Percentiles rank a stretch among this genome's conserved stretches.
Evolutionary conservation across 2,797 vertebrate species (phyloP).

Genomic region (Poeciliopsis infans): DNA sequence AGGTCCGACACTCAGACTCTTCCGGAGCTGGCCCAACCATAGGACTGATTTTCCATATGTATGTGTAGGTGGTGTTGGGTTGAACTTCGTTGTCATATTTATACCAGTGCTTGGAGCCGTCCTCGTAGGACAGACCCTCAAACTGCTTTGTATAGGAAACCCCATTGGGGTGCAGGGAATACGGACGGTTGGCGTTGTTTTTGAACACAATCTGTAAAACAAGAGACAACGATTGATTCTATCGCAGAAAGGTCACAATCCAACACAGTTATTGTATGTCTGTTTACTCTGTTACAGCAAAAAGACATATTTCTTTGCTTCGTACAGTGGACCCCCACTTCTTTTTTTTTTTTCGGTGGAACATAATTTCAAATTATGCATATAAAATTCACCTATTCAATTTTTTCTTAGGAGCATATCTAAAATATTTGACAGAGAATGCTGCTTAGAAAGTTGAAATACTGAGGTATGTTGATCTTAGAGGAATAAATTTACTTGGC

Average conservation of each 20-base stretch:
- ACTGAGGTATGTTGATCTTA: too few species aligned
- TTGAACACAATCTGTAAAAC: slow-evolving; percentile 88
- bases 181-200: slow-evolving; percentile 89
- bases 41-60: slow-evolving; percentile 87
- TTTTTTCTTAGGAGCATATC: not conserved
- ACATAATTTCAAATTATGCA: not conserved
- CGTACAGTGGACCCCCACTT: not conserved
- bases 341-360: not conserved
- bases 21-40: slow-evolving; percentile 78
- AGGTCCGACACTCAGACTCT: slow-evolving; percentile 87
- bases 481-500: too few species aligned
- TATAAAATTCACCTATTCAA: not conserved
- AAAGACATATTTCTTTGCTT: not conserved
- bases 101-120: slow-evolving; percentile 87
- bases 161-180: slow-evolving; percentile 93
- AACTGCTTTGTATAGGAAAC: slow-evolving; percentile 91
- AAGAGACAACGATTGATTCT: not conserved
- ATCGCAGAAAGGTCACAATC: not conserved
- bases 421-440: not conserved
- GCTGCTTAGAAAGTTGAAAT: too few species aligned
- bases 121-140: slow-evolving; percentile 92
- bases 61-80: slow-evolving; percentile 87
- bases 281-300: not conserved
- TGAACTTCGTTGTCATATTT: slow-evolving; percentile 86
- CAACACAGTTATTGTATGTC: not conserved